Conservation (phyloP, 2,888 invertebrate genomes). For the Megalurothrips usitatus region DNA sequence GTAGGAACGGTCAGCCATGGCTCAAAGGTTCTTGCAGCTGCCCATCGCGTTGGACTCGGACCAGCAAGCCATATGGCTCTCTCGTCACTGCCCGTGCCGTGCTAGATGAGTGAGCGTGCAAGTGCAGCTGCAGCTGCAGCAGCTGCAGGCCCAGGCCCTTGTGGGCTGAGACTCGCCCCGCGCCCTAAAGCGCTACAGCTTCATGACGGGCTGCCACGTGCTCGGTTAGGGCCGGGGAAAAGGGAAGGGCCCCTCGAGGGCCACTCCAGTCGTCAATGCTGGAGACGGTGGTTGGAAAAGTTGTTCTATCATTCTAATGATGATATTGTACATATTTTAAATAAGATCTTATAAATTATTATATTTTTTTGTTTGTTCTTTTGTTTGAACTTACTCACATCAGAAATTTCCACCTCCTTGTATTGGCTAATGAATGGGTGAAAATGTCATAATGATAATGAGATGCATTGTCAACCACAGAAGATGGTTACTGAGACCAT, state of each 20-base stretch:
- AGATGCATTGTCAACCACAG: slow-evolving; percentile 19
- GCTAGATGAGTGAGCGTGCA: not conserved
- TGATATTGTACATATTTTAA: slow-evolving; percentile 39
- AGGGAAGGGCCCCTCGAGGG: not conserved
- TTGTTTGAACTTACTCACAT: slow-evolving; percentile 34
- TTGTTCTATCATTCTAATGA: slow-evolving; percentile 37
- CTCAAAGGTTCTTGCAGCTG: slow-evolving; percentile 17
- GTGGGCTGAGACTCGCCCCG: not conserved
- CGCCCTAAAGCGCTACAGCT: not conserved
- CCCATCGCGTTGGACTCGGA: slow-evolving; percentile 15
- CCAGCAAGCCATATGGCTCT: slow-evolving; percentile 18
- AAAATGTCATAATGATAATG: slow-evolving; percentile 35
- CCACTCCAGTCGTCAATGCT: slow-evolving; percentile 31
- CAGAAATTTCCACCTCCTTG: slow-evolving; percentile 38
- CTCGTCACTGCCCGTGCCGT: not conserved
- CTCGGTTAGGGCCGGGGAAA: not conserved
- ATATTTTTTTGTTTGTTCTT: slow-evolving; percentile 37
- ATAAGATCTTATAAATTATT: slow-evolving; percentile 36
- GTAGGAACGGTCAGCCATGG: slow-evolving; percentile 28
- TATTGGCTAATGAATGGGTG: slow-evolving; percentile 37
- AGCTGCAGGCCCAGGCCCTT: not conserved
- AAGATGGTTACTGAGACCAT: slow-evolving; percentile 8
- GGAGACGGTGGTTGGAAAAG: slow-evolving; percentile 37
- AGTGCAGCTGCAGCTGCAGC: not conserved
- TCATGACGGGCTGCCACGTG: not conserved